These are phyloP conservation scores for Vespertilio murinus DNA, from an alignment of 2,797 vertebrate species.

Conservation along the genomic window DNA sequence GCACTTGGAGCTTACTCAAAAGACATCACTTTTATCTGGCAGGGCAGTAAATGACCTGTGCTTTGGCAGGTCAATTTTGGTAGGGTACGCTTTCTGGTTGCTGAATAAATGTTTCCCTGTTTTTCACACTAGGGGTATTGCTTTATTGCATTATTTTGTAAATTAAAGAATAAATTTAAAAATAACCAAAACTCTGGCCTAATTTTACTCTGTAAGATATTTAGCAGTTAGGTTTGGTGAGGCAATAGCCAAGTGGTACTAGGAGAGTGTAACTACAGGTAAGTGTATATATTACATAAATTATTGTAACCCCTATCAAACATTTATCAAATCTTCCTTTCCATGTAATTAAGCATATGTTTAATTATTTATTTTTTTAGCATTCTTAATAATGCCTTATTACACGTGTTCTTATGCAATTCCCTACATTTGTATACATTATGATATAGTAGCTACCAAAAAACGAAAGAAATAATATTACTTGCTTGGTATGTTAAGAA, in stretches of 20 bases:
- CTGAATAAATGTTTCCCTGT: background rate
- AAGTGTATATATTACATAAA: background rate
- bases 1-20: background rate
- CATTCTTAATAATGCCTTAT: background rate
- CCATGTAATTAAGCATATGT: background rate
- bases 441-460: background rate
- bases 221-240: background rate
- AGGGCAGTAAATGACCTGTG: background rate
- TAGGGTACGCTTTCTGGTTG: background rate
- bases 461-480: background rate
- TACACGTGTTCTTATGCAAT: background rate
- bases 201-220: background rate
- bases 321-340: background rate
- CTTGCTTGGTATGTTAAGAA: background rate
- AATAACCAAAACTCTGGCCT: background rate
- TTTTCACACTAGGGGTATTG: background rate
- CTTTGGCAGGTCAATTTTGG: background rate
- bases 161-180: background rate
- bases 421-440: background rate
- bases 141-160: background rate
- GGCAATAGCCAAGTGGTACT: background rate
- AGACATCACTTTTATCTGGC: slow-evolving; percentile 1
- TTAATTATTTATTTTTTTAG: background rate
- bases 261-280: background rate
- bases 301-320: background rate